phyloP scores from a whole-genome alignment of 64 coral and sea anemone genomes.

The Pocillopora verrucosa region DNA sequence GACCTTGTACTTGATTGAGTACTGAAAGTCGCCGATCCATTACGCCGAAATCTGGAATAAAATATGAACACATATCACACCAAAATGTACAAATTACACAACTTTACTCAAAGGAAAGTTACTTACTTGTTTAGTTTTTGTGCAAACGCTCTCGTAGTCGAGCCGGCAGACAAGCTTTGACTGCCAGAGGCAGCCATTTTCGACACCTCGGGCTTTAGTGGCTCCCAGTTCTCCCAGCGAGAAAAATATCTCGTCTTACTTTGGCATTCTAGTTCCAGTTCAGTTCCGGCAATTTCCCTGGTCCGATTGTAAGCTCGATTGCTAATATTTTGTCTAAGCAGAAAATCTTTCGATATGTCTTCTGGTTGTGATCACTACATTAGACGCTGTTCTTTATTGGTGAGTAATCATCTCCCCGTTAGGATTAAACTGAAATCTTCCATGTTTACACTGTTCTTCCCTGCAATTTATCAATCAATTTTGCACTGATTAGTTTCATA shows the following conservation, averaged over 20 bases:
- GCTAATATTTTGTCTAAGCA: neutral
- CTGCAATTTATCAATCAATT: neutral
- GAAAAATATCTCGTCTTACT: neutral
- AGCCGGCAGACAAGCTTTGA: slow-evolving; percentile 38
- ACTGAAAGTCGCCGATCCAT: slow-evolving; percentile 73
- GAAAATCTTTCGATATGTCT: neutral
- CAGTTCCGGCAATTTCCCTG: no score
- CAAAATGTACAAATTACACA: neutral
- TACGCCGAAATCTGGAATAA: slow-evolving; percentile 55
- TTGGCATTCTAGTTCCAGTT: neutral
- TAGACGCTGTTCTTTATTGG: slow-evolving; percentile 51
- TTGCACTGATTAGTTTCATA: neutral
- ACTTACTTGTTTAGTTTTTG: slow-evolving; percentile 95
- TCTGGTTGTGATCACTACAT: slow-evolving; percentile 48
- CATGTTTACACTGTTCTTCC: neutral
- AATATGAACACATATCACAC: neutral
- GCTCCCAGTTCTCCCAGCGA: neutral
- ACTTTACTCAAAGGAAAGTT: neutral
- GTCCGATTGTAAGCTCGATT: no score
- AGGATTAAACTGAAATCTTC: neutral
- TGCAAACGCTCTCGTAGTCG: slow-evolving; percentile 93
- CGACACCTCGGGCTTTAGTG: slow-evolving; percentile 5
- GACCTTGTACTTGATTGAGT: slow-evolving; percentile 71
- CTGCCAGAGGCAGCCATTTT: slow-evolving; percentile 91
- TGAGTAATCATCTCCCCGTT: neutral